Evolutionary conservation across 2,888 invertebrate species (phyloP).

Genomic region (Carabus problematicus): DNA sequence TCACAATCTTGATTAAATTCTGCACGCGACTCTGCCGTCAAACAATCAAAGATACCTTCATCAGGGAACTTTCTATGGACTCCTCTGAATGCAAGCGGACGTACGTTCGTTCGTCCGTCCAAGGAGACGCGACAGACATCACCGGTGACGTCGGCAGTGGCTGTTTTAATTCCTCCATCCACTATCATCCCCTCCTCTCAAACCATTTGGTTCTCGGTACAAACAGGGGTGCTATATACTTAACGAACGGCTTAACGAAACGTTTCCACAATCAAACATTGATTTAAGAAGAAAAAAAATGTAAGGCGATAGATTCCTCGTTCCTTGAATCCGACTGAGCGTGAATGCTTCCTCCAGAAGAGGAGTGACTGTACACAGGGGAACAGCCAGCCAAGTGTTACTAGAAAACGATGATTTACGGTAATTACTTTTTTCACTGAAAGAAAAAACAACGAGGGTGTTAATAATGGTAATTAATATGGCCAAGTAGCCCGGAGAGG

Average conservation of each 20-base stretch:
- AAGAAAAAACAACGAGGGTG: constrained; percentile 62
- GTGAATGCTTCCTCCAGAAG: too few relatives aligned
- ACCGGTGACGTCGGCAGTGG: not conserved
- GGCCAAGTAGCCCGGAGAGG: constrained; percentile 15
- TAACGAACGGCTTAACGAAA: constrained; percentile 39
- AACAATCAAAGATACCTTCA: constrained; percentile 61
- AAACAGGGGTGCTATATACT: constrained; percentile 18
- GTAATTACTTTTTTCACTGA: constrained; percentile 63
- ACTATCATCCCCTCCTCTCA: not conserved
- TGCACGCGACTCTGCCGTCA: constrained; percentile 60
- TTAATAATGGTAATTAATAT: constrained; percentile 70
- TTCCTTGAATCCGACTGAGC: not conserved
- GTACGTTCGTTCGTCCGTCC: not conserved
- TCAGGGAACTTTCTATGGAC: constrained; percentile 50
- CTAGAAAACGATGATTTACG: constrained; percentile 69
- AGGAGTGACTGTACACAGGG: not conserved
- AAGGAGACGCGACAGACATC: not conserved
- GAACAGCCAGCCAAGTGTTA: constrained; percentile 56
- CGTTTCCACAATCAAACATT: constrained; percentile 62
- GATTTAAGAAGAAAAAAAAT: constrained; percentile 53
- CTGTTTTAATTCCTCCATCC: not conserved
- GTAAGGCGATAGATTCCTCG: too few relatives aligned
- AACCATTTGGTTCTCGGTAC: too few relatives aligned
- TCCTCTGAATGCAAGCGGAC: constrained; percentile 3
- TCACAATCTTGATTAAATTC: constrained; percentile 50